Percentiles rank a stretch among this genome's conserved stretches.
These are phyloP conservation scores for Tapirus terrestris DNA, from an alignment of 2,113 vertebrate genomes.

Conservation along the genomic window DNA sequence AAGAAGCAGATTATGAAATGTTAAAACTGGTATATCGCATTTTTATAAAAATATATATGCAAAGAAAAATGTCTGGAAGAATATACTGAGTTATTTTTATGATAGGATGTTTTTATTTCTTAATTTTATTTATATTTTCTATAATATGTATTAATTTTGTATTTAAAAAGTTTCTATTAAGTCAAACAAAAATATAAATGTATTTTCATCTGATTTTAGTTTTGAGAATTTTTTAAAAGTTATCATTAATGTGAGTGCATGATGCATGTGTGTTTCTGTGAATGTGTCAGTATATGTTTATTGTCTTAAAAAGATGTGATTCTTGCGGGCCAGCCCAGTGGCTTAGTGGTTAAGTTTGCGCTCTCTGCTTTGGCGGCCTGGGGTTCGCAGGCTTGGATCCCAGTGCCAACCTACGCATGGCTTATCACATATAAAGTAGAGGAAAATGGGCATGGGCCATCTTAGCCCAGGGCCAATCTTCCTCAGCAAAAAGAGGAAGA, in stretches of 20 bases:
- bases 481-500: too few species aligned
- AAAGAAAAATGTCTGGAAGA: not conserved
- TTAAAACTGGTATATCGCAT: not conserved
- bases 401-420: too few species aligned
- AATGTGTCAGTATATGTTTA: not conserved
- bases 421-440: too few species aligned
- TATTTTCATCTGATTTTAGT: not conserved
- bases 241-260: not conserved
- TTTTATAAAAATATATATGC: not conserved
- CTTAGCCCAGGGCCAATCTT: too few species aligned
- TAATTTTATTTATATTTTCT: constrained; percentile 14
- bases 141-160: not conserved
- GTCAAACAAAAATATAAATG: not conserved
- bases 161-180: not conserved
- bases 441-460: too few species aligned
- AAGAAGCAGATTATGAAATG: not conserved
- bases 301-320: not conserved
- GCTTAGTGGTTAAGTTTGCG: too few species aligned
- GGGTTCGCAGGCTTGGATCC: too few species aligned
- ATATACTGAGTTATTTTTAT: not conserved
- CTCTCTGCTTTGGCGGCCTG: too few species aligned
- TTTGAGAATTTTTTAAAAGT: not conserved
- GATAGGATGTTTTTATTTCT: not conserved
- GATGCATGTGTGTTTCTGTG: not conserved
- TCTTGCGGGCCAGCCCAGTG: too few species aligned